Percentiles rank a stretch among this genome's conserved stretches.
phyloP scores from a whole-genome alignment of 2,888 invertebrate genomes.

The Diplazon laetatorius region DNA sequence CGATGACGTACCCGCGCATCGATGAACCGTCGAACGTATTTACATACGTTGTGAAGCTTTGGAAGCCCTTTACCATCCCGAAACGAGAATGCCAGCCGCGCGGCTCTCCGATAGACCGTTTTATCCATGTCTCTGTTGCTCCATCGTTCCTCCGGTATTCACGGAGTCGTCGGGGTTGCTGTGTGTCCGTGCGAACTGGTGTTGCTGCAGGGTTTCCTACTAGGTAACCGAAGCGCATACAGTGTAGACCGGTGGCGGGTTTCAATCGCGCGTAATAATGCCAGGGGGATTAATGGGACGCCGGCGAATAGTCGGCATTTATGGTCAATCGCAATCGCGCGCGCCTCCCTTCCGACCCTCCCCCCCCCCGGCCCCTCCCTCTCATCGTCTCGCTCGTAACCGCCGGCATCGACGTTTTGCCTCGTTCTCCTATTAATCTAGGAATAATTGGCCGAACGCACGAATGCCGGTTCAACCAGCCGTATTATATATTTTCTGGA shows the following conservation, averaged over 20 bases:
- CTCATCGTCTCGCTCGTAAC: neutral
- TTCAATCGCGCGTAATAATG: constrained; percentile 69
- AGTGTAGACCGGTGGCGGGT: constrained; percentile 54
- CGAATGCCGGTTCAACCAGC: constrained; percentile 55
- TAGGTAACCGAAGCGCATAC: constrained; percentile 61
- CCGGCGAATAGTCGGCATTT: constrained; percentile 66
- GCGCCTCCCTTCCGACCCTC: constrained; percentile 43
- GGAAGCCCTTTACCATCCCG: constrained; percentile 42
- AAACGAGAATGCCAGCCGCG: neutral
- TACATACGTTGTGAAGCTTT: constrained; percentile 57
- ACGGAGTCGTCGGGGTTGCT: constrained; percentile 30
- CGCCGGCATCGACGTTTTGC: constrained; percentile 37
- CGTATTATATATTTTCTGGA: constrained; percentile 61
- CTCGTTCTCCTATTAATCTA: constrained; percentile 66
- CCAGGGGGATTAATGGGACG: constrained; percentile 67
- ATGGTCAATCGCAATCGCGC: constrained; percentile 67
- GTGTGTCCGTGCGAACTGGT: constrained; percentile 34
- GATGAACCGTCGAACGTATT: constrained; percentile 58
- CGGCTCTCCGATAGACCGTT: constrained; percentile 38
- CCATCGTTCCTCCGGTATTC: constrained; percentile 15
- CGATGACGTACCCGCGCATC: constrained; percentile 55
- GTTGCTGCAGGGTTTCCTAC: constrained; percentile 38
- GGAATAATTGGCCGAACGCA: constrained; percentile 66
- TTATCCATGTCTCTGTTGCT: constrained; percentile 30
- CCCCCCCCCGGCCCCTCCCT: constrained; percentile 22